Conservation (phyloP, 1,140 invertebrate genomes). For the Alviniconcha marisindica region DNA sequence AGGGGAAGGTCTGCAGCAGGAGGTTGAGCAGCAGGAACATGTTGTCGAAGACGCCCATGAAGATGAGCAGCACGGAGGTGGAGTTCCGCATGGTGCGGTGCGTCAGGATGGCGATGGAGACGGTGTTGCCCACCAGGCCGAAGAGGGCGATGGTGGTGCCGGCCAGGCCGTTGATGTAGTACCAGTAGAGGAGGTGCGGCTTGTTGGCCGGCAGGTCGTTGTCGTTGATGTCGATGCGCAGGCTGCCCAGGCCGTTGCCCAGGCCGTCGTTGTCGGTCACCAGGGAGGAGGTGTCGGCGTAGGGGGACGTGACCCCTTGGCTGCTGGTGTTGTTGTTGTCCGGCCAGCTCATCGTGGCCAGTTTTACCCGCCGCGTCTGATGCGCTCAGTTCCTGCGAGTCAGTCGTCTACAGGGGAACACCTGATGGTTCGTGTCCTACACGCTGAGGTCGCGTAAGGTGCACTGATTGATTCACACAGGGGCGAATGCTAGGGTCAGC, state of each 20-base stretch:
- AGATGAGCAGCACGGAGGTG: constrained; percentile 70
- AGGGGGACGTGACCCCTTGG: background rate
- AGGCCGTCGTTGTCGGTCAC: background rate
- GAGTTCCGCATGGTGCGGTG: constrained; percentile 71
- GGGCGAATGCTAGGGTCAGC: too few species aligned
- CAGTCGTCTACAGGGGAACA: too few species aligned
- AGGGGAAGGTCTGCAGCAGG: constrained; percentile 83
- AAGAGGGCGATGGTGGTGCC: constrained; percentile 82
- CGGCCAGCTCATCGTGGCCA: background rate
- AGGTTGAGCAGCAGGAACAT: constrained; percentile 83
- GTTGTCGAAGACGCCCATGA: constrained; percentile 68
- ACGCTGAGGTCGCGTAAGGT: too few species aligned
- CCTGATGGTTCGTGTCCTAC: too few species aligned
- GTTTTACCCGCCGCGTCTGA: too few species aligned
- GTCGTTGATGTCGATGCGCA: constrained; percentile 2
- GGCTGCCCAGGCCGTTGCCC: background rate
- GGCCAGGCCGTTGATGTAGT: constrained; percentile 76
- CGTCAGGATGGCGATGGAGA: constrained; percentile 67
- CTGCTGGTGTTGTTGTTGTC: background rate
- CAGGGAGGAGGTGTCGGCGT: background rate
- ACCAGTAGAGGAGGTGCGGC: constrained; percentile 45
- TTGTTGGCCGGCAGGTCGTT: background rate
- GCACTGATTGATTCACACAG: too few species aligned
- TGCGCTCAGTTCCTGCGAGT: too few species aligned
- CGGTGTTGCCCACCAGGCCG: constrained; percentile 68